Conservation (phyloP, 2,113 vertebrate genomes). For the Lipophrys pholis region DNA sequence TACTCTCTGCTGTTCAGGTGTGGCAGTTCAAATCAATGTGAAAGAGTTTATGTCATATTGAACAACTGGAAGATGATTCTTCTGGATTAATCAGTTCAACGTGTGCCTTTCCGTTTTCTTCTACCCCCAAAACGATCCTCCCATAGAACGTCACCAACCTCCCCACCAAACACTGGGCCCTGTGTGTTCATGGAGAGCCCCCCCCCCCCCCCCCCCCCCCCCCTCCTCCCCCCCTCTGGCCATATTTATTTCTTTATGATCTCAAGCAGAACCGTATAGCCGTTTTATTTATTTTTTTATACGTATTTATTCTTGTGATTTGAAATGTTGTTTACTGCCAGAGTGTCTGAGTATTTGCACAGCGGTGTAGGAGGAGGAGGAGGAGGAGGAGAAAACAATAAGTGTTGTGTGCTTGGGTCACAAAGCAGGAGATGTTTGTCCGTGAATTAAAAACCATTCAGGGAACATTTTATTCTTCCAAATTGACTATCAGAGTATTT, state of each 20-base stretch:
- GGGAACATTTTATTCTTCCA: conserved; percentile 28
- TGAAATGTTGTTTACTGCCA: conserved; percentile 27
- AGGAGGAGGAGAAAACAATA: not conserved
- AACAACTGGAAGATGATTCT: too few relatives aligned
- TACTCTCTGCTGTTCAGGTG: conserved; percentile 60
- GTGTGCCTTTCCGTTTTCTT: conserved; percentile 60
- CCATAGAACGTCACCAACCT: too few relatives aligned
- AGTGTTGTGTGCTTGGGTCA: not conserved
- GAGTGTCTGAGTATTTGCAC: conserved; percentile 42
- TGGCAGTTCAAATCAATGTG: conserved; percentile 37
- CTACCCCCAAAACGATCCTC: not conserved
- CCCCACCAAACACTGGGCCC: not conserved
- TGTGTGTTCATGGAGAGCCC: not conserved
- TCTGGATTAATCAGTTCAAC: conserved; percentile 12
- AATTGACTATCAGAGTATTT: conserved; percentile 9
- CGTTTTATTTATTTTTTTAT: conserved; percentile 71
- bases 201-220: too few relatives aligned
- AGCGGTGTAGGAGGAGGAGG: not conserved
- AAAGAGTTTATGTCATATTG: conserved; percentile 3
- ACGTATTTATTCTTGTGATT: conserved; percentile 58
- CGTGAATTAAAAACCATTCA: conserved; percentile 2
- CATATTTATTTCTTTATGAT: conserved; percentile 14
- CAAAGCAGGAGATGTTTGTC: not conserved
- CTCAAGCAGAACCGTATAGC: conserved; percentile 10
- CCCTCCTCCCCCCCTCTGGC: not conserved